Evolutionary conservation across 2,113 vertebrate genomes (phyloP).

Genomic region (Eidolon helvum): DNA sequence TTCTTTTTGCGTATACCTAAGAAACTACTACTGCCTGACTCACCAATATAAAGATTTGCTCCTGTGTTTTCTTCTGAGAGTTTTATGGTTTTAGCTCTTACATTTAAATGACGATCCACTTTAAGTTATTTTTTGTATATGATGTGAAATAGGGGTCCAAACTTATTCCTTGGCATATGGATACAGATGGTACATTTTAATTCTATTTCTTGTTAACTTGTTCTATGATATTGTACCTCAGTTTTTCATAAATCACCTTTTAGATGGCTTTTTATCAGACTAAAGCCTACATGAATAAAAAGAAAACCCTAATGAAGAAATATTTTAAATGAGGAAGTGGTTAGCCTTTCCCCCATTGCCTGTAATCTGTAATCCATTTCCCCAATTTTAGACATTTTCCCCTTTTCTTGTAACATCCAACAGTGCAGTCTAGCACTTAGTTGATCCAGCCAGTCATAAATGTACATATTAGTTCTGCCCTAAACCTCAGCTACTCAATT

Average conservation of each 20-base stretch:
- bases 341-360: background rate
- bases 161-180: background rate
- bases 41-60: background rate
- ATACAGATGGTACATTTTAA: background rate
- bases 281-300: background rate
- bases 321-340: conserved; percentile 41
- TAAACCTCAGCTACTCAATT: background rate
- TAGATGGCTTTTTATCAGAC: background rate
- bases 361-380: conserved; percentile 14
- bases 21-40: background rate
- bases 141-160: background rate
- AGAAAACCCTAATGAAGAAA: conserved; percentile 7
- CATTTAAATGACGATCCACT: background rate
- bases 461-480: background rate
- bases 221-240: background rate
- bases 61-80: background rate
- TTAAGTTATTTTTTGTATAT: background rate
- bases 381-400: background rate
- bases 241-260: conserved; percentile 4
- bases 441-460: background rate
- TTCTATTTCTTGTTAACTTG: background rate
- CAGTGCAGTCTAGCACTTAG: background rate
- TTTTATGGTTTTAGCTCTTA: background rate
- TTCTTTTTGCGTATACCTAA: background rate
- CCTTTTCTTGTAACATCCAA: background rate